Evolutionary conservation across 2,113 vertebrate species (phyloP).

Genomic region (Callipepla californica): DNA sequence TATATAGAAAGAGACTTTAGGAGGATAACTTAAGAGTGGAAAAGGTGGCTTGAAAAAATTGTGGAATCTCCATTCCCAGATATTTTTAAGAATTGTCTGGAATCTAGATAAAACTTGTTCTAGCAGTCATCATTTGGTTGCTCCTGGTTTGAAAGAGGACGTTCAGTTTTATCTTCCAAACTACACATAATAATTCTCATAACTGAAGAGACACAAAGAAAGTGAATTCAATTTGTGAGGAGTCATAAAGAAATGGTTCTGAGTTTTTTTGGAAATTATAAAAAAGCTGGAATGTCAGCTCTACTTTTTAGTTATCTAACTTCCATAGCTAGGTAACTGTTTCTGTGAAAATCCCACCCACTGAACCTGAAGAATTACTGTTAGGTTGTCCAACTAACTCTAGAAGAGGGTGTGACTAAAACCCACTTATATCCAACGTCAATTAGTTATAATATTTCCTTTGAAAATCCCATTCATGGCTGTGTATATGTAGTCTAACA

Average conservation of each 20-base stretch:
- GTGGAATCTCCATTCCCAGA: background rate
- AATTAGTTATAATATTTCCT: background rate
- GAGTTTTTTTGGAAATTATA: background rate
- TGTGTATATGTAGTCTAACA: background rate
- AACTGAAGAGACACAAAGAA: background rate
- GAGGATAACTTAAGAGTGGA: background rate
- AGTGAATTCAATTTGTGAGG: background rate
- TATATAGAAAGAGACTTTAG: background rate
- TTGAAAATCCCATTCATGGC: background rate
- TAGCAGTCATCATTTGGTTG: background rate
- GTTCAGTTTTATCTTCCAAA: background rate
- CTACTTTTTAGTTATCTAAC: background rate
- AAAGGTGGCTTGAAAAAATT: background rate
- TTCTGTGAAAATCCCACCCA: background rate
- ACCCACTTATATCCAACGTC: background rate
- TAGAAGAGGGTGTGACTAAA: background rate
- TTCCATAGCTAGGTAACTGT: background rate
- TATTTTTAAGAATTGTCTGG: background rate
- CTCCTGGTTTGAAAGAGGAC: background rate
- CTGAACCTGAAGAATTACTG: background rate
- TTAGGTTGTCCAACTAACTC: slow-evolving; percentile 4
- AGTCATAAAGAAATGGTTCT: background rate
- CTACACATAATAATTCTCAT: background rate
- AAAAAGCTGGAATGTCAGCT: background rate
- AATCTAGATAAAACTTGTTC: background rate